Base-by-base conservation (phyloP, 1,140 invertebrate species). In the Neodiprion lecontei region DNA sequence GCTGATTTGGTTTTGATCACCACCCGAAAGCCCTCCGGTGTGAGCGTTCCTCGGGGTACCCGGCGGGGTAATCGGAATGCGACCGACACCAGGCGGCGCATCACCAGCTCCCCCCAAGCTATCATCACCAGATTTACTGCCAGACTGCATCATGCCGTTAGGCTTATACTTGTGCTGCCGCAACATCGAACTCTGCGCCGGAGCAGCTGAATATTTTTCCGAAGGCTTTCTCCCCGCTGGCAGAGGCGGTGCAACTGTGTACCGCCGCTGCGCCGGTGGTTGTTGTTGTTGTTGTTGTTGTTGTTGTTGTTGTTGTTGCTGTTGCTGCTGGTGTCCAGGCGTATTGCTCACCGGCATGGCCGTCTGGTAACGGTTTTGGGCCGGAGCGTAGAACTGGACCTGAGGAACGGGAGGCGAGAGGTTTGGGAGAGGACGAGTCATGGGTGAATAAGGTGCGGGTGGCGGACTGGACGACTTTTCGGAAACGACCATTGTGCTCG, bases 321-420 rank as follows among this genome's bases (percentile, higher is more conserved):
- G 72, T 67, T 70, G 73, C 47, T 68, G 76, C 14, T 73, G 71
- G 48, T 48, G 21, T 28, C 67, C 68, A n/a, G 70, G 49, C 17
- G 73, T 70, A 9, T 48, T 48, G 23, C 75, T 48, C 70, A 77
- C 70, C 71, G 75, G 77, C 73, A 79, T 74, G 49, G 78, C 73
- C 23, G 76, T 76, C 71, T 84, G 82, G 72, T 81, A 86, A 67
- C 84, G 84, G 66, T 79, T 82, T 73, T 85, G 84, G 50, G 74
- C 74, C 72, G 80, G 50, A 65, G 81, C 48, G 74, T 82, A 87
- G 74, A 85, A 84, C 81, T 87, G 86, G 72, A 87, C 86, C 87
- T 88, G 88, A 65, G 84, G 80, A 79, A 81, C 83, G 79, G 87
- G 80, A 66, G 86, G 83, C 81, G 86, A 86, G 75, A 85, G 73